Evolutionary conservation across 2,888 invertebrate genomes (phyloP), one percentile per base, ranked within the genome.

Genomic region (Nasonovia ribisnigri): DNA sequence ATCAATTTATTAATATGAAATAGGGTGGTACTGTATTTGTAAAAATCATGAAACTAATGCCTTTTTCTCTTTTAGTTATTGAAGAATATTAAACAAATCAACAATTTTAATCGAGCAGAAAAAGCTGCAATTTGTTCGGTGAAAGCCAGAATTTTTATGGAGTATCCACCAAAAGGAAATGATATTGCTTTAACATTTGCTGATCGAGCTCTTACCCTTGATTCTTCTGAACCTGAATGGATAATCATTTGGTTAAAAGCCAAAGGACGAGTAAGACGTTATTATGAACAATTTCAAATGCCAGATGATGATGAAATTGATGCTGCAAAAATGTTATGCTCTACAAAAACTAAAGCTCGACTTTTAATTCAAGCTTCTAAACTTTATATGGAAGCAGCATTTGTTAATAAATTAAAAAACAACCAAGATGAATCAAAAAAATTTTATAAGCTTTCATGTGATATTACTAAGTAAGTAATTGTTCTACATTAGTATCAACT

Each of bases 181-280:
- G 86, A 90, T 42, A 86, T 90, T 60, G 89, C 84, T 13, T 86
- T 93, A 48, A 46, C 46, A 60, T 90, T 93, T 36, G 86, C 93
- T 48, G 46, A 60, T 10, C 10, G 60, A 90, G 93, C 93, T 6
- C 11, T 84, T 20, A 86, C 57, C 3, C 60, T 93, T 48, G 16
- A 93, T 86, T 48, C 93, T 48, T 60, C 60, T 20, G 93, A 93
- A 48, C 11, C 60, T 13, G 90, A 90, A 57, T 90, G 90, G 86
- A 42, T 93, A 29, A 48, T 90, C 13, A 90, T 90, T 51, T 93
- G 93, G 93, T 84, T 93, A 84, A 93, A 93, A 90, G 93, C 93
- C 6, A 93, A 93, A 93, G 93, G 93, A 86, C 43, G 93, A 84
- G 90, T 93, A 2, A 93, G 93, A 42, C 89, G 93, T 46, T 93